Base-by-base conservation (phyloP, 2,888 invertebrate genomes). In the Latheticus oryzae region DNA sequence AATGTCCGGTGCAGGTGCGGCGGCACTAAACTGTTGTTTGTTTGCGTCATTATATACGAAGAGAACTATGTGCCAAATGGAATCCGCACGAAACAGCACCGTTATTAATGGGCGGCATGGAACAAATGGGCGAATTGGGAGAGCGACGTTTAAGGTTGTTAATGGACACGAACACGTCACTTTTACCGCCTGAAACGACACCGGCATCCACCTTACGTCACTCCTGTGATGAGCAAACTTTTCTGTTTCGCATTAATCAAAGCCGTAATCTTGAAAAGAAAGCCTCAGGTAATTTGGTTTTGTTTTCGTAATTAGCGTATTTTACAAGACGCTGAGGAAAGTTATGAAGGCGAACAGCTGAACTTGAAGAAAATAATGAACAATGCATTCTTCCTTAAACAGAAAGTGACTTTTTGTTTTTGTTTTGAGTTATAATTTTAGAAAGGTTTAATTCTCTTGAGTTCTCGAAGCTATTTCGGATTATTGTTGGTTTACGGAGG, bases 1-100 rank as follows among this genome's bases (percentile, higher is more conserved):
- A 52, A 64, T 62, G 68, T 69, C 68, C 69, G 65, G 55, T 67
- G 69, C 69, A 70, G 69, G 69, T 70, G 69, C 61, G 64, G 51
- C 51, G 40, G 32, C 42, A 47, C 47, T 47, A 47, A 52, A 52
- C 40, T 50, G 50, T 38, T 50, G 50, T 50, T 50, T 54, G 54
- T 54, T 54, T 47, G 47, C 47, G 47, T 47, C 54, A 54, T 54
- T 52, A 52, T 52, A 23, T 54, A 28, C 23, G 37, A 47, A 38
- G 54, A 54, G 54, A 38, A 47, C 54, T 54, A 52, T 52, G 47
- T 47, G 54, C 47, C 54, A 54, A 47, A 45, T 47, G 54, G 56
- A 55, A 56, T 56, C 43, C 50, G 56, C 56, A 50, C 50, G 35
- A 42, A 56, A 47, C 38, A 56, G 28, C 17, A 35, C 28, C 19